Evolutionary conservation across 92 coral and sea anemone species (phyloP).

Genomic region (Diadumene lineata): DNA sequence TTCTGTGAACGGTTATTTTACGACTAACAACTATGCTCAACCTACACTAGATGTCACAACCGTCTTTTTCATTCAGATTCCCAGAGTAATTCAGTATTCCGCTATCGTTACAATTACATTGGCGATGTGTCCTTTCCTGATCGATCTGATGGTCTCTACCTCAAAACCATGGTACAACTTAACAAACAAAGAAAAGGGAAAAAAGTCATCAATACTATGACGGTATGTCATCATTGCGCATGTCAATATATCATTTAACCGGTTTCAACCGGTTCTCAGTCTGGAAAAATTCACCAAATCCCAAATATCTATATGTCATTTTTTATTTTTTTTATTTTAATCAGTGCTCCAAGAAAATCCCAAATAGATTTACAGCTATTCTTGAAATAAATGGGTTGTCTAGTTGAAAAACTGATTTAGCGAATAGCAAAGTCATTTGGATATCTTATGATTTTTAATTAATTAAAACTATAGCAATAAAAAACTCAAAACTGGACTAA

Average conservation of each 20-base stretch:
- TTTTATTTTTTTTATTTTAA: too few relatives aligned
- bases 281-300: too few relatives aligned
- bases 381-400: not conserved
- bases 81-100: not conserved
- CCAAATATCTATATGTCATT: too few relatives aligned
- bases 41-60: not conserved
- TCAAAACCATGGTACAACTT: not conserved
- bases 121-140: slow-evolving; percentile 14
- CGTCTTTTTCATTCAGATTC: too few relatives aligned
- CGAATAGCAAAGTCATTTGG: too few relatives aligned
- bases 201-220: not conserved
- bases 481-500: not conserved
- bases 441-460: not conserved
- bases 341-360: not conserved
- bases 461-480: too few relatives aligned
- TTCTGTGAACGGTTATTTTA: too few relatives aligned
- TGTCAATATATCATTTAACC: too few relatives aligned
- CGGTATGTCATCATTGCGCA: too few relatives aligned
- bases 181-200: not conserved
- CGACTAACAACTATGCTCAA: not conserved
- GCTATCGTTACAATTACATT: slow-evolving; percentile 9
- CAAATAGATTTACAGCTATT: not conserved
- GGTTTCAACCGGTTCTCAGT: too few relatives aligned
- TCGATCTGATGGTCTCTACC: not conserved
- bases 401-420: not conserved